Evolutionary conservation across 2,113 vertebrate species (phyloP), one percentile per base, ranked within the genome.

Genomic region (Ceuthmochares aereus): DNA sequence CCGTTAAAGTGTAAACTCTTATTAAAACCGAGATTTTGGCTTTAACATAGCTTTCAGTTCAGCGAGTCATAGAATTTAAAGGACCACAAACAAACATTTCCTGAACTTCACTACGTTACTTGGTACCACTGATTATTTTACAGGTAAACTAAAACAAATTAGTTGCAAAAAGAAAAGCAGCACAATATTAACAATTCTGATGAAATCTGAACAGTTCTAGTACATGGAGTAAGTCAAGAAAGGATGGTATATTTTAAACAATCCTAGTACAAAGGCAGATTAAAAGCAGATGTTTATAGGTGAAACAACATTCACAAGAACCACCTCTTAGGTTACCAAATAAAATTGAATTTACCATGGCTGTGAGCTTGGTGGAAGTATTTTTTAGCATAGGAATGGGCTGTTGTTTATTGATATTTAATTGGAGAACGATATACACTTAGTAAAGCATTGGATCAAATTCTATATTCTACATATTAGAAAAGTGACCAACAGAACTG

Each of bases 331-430:
- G 75, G 73, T 96, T 97, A 83, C 84, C 72, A 87, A 84, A 89
- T 73, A 97, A 91, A 97, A 95, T 80, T 95, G 84, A 93, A 96
- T 95, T 97, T 91, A 93, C 74, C 72, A 43, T 88, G 84, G 36
- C 51, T 93, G n/a, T 90, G 87, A 96, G 95, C 36, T 66, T 80
- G 36, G 52, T 62, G 93, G 36, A 87, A 86, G 56, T 4, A 62
- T 21, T 68, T 55, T 72, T 78, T 75, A 40, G 55, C 30, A 83
- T 30, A 37, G 72, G 74, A 70, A 83, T 36, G 34, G 72, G 58
- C 51, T 63, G 42, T 60, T 92, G 84, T 96, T 96, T 95, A 95
- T 62, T 97, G 80, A 93, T 80, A 45, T 63, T 94, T 95, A 96
- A 77, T 16, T 60, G 84, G 45, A 79, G 59, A 89, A 95, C 75